Evolutionary conservation across 2,888 invertebrate genomes (phyloP), one percentile per base, ranked within the genome.

Genomic region (Lypha dubia): DNA sequence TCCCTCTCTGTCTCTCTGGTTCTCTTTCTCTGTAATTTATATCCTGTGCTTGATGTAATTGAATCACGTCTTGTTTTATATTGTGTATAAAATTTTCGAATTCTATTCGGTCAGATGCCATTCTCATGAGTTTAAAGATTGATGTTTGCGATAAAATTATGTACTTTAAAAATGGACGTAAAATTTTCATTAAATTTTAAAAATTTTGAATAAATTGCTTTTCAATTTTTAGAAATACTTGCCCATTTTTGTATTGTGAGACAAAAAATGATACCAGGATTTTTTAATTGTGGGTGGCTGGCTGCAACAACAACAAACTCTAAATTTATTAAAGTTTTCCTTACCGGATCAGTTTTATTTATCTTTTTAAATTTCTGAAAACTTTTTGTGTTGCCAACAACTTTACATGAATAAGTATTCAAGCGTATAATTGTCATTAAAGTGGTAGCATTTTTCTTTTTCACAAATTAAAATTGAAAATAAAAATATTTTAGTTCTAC

Each of bases 391-490:
- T 62, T 38, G 28, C 20, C 49, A 49, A 44, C 35, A 56, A 44
- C 38, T 62, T 58, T 9, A 44, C 17, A 73, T 71, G 68, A 81
- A 79, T 49, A 74, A 67, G 76, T 51, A 86, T 58, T 82, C 71
- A 79, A 81, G 85, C 77, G 77, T 79, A 84, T 86, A 84, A 86
- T 86, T 86, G 85, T 84, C 74, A 83, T 82, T 85, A 86, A 83
- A 84, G 79, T 84, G 84, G 70, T 70, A n/a, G n/a, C n/a, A n/a
- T 70, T 49, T 17, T 75, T 32, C 60, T 75, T 75, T 56, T 49
- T 15, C 4, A 63, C 62, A 56, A 63, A 38, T 11, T 22, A 49
- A 70, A 58, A 28, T 35, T 41, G 70, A 81, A 80, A 41, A 15
- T n/a, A 44, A 44, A 44, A n/a, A 15, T 15, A n/a, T 44, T 44